Evolutionary conservation across 2,888 invertebrate species (phyloP), one percentile per base, ranked within the genome.

Genomic region (Dastarcus helophoroides): DNA sequence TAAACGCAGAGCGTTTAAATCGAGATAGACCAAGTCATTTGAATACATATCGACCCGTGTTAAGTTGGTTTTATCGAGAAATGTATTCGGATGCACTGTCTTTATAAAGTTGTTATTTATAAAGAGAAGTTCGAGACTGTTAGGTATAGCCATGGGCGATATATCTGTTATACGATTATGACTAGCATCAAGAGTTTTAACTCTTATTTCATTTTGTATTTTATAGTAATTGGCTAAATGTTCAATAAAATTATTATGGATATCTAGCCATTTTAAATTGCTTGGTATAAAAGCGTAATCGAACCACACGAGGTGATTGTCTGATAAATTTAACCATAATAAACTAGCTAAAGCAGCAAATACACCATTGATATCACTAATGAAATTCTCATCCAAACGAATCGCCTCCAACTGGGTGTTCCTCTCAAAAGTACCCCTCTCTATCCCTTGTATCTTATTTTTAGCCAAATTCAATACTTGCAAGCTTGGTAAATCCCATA

Each of bases 231-330:
- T 90, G 29, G 79, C 85, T 43, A 90, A 67, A 36, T 79, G 79
- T 62, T 84, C 82, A 50, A 91, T 86, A 50, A 81, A 85, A 61
- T 90, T 90, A 30, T 85, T 79, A 57, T 89, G 89, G 53, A 90
- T 78, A 56, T 90, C 89, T 54, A 91, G 67, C 85, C 86, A 88
- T 63, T 85, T 84, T 33, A 91, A 65, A 61, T 84, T 86, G 43
- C 78, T 79, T 14, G 90, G 90, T 50, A 90, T 79, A 59, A 90
- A 85, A 31, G 89, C 88, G 57, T 86, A 90, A 62, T 90, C 90
- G 62, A 91, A 90, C 85, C 86, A 86, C 46, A 84, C 81, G 52
- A 91, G 67, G 65, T 85, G 85, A 67, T 90, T 90, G 65, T 86
- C 85, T 22, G 88, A 88, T 29, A 90, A 68, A 63, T 90, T 90